These are phyloP conservation scores for Eulithis prunata DNA, from an alignment of 2,888 invertebrate species.

Conservation along the genomic window DNA sequence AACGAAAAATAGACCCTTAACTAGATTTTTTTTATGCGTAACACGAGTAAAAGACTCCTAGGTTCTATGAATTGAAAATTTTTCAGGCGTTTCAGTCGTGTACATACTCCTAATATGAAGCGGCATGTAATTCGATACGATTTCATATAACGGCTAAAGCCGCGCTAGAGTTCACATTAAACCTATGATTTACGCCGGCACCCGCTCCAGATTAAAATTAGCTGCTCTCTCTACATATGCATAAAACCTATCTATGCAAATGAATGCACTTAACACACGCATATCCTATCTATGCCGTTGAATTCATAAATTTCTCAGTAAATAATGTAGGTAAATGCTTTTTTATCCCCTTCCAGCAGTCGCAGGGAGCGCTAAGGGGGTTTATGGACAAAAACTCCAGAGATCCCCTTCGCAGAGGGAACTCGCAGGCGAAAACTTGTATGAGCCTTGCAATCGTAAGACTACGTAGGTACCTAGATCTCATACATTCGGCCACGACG, in stretches of 20 bases:
- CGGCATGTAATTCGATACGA: constrained; percentile 14
- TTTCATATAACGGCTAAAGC: constrained; percentile 41
- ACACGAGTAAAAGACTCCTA: constrained; percentile 9
- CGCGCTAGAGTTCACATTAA: constrained; percentile 49
- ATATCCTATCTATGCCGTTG: neutral
- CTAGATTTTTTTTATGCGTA: no score
- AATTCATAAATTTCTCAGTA: neutral
- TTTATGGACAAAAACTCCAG: no score
- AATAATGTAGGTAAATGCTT: no score
- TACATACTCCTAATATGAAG: constrained; percentile 14
- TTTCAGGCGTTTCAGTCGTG: neutral
- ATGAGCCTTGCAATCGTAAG: no score
- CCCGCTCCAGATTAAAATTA: constrained; percentile 32
- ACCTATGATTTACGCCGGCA: constrained; percentile 35
- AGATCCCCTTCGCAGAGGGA: no score
- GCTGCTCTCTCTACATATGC: constrained; percentile 18
- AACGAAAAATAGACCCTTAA: no score
- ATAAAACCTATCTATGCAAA: constrained; percentile 2
- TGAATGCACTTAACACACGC: constrained; percentile 1
- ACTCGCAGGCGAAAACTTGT: no score
- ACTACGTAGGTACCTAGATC: no score
- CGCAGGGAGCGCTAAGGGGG: no score
- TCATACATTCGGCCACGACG: no score
- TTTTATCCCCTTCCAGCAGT: no score
- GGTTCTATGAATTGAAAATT: neutral